phyloP scores from a whole-genome alignment of 37 sponge, comb jelly and placozoan genomes.

The Tethya wilhelma region DNA sequence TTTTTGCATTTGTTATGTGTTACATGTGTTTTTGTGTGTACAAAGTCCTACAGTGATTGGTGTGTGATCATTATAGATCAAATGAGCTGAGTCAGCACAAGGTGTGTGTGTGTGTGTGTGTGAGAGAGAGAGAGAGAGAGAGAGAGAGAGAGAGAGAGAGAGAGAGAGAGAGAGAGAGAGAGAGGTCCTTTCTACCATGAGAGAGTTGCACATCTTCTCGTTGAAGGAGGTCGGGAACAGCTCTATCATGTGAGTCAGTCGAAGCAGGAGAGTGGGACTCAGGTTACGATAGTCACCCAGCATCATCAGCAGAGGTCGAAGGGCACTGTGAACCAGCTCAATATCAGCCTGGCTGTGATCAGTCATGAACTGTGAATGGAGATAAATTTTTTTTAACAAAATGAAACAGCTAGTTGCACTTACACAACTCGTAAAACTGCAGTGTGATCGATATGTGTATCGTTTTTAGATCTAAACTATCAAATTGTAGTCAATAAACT shows the following conservation, averaged over 20 bases:
- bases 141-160: conserved; percentile 7
- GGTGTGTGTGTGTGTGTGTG: not conserved
- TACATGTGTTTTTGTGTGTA: too few relatives aligned
- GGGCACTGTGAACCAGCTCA: conserved; percentile 84
- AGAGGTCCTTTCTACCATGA: conserved; percentile 74
- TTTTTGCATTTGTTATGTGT: too few relatives aligned
- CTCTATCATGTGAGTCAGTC: conserved; percentile 84
- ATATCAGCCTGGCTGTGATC: conserved; percentile 76
- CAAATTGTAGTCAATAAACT: too few relatives aligned
- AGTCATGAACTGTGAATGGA: conserved; percentile 67
- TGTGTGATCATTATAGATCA: too few relatives aligned
- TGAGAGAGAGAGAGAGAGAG: not conserved
- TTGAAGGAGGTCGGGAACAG: conserved; percentile 96
- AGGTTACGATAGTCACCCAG: conserved; percentile 86
- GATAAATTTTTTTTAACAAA: too few relatives aligned
- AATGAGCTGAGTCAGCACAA: too few relatives aligned
- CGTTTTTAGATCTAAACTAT: too few relatives aligned
- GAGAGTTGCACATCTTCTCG: conserved; percentile 96
- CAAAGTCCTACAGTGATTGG: too few relatives aligned
- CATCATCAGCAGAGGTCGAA: conserved; percentile 81
- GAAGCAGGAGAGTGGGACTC: conserved; percentile 72
- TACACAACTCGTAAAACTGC: too few relatives aligned
- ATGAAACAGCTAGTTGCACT: too few relatives aligned
- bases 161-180: conserved; percentile 17
- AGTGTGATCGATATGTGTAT: not conserved